Evolutionary conservation across 2,797 vertebrate species (phyloP).

Genomic region (Benthosema pterotum): DNA sequence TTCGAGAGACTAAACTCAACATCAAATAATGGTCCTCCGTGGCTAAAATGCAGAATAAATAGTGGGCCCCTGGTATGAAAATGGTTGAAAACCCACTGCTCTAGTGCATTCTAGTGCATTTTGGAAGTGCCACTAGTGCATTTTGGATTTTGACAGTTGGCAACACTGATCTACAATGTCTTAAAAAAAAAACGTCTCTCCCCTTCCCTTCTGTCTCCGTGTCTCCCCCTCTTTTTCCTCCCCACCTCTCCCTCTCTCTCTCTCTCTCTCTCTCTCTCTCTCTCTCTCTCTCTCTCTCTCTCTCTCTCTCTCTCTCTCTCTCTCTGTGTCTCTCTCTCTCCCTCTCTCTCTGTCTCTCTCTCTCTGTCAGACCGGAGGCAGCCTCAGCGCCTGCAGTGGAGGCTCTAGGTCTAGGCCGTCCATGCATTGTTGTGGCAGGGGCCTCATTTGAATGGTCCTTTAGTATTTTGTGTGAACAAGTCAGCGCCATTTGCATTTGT

Average conservation of each 20-base stretch:
- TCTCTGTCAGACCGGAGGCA: slow-evolving; percentile 64
- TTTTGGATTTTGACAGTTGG: too few species aligned
- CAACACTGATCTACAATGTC: too few species aligned
- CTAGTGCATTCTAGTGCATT: too few species aligned
- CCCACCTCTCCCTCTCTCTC: slow-evolving; percentile 21
- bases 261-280: slow-evolving; percentile 35
- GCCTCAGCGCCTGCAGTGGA: slow-evolving; percentile 53
- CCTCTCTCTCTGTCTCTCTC: slow-evolving; percentile 18
- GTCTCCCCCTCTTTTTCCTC: slow-evolving; percentile 23
- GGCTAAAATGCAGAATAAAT: too few species aligned
- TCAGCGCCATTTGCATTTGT: slow-evolving; percentile 96
- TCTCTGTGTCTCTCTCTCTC: slow-evolving; percentile 28
- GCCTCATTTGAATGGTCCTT: slow-evolving; percentile 90
- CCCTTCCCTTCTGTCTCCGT: slow-evolving; percentile 28
- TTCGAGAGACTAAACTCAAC: too few species aligned
- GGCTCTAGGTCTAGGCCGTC: slow-evolving; percentile 71
- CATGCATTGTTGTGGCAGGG: slow-evolving; percentile 86
- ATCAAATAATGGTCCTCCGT: too few species aligned
- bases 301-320: slow-evolving; percentile 25
- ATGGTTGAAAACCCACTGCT: too few species aligned
- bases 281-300: slow-evolving; percentile 14
- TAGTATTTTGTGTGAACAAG: slow-evolving; percentile 92
- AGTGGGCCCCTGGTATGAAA: too few species aligned
- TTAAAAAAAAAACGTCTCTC: slow-evolving; percentile 57
- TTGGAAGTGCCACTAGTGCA: too few species aligned